Base-by-base conservation (phyloP, 2,888 invertebrate genomes). In the Ceratothoa steindachneri region DNA sequence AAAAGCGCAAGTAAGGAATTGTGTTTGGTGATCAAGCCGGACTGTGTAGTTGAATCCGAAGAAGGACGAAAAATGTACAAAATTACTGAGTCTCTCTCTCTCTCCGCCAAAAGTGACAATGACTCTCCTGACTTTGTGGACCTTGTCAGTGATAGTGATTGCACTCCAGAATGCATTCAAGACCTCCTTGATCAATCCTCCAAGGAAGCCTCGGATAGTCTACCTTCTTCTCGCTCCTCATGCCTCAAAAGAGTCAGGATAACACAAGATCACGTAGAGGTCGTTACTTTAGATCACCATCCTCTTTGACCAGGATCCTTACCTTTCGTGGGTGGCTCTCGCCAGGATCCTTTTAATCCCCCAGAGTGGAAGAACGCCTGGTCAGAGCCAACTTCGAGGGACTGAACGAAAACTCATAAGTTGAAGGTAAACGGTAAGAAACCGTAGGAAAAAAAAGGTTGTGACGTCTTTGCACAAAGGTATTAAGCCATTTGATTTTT, bases 231-330 rank as follows among this genome's bases (percentile, higher is more conserved):
- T 1, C 73, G 78, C 22, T 75, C 75, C 5, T 73, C 78, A 27
- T 78, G 78, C 69, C 67, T 78, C 28, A 78, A 75, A 67, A 78
- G 75, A 15, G 75, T 75, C 9, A 30, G 78, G 28, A 68, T 75
- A 4, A 73, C 73, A 28, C 72, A 73, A 30, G 75, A 78, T 67
- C 73, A 73, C 28, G 73, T 78, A 27, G 75, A 78, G 67, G 78
- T 78, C 28, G 71, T 78, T 24, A 73, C 78, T 3, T 29, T 78
- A 22, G 78, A 78, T 31, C 75, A 78, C 15, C 73, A 76, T 51
- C 67, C 51, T 52, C 73, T 76, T 60, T 76, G 73, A 73, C 27
- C n/a, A 60, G 22, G 3, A 60, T 60, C 12, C n/a, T 12, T 60
- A 5, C 41, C 7, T 15, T 15, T 41, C 41, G 41, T 9, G 15